Evolutionary conservation across 1,140 invertebrate species (phyloP).

Genomic region (Latrodectus geometricus): DNA sequence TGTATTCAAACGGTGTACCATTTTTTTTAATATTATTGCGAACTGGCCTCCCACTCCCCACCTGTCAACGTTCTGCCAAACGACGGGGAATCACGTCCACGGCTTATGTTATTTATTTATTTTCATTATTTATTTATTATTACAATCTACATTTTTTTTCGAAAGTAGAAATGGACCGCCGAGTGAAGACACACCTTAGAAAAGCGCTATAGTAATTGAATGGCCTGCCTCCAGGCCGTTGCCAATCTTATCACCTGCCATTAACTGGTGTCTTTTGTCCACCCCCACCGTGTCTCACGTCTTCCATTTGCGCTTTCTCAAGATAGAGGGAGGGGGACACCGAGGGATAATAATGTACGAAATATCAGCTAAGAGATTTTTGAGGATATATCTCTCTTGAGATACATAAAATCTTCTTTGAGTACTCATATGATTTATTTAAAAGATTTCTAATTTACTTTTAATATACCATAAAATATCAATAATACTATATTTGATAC

Average conservation of each 20-base stretch:
- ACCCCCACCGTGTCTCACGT: conserved; percentile 4
- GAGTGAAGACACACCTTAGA: conserved; percentile 43
- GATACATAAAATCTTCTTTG: too few species aligned
- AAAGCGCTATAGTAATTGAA: conserved; percentile 51
- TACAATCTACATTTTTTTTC: neutral
- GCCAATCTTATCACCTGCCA: conserved; percentile 57
- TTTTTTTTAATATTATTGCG: neutral
- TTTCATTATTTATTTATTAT: neutral
- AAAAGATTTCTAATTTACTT: too few species aligned
- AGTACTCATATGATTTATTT: too few species aligned
- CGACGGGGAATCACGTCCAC: neutral
- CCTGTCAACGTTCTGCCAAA: conserved; percentile 10
- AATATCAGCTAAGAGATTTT: neutral
- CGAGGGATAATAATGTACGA: neutral
- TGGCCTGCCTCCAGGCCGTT: conserved; percentile 36
- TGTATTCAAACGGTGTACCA: neutral
- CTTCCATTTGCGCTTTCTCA: conserved; percentile 1
- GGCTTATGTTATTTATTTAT: conserved; percentile 8
- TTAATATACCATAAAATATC: too few species aligned
- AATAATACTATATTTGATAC: too few species aligned
- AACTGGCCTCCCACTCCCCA: neutral
- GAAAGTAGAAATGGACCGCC: neutral
- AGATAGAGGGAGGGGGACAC: neutral
- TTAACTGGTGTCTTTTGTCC: conserved; percentile 47
- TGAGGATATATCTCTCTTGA: too few species aligned